phyloP scores from a whole-genome alignment of 2,888 invertebrate genomes.

The Boloria euphrosyne region DNA sequence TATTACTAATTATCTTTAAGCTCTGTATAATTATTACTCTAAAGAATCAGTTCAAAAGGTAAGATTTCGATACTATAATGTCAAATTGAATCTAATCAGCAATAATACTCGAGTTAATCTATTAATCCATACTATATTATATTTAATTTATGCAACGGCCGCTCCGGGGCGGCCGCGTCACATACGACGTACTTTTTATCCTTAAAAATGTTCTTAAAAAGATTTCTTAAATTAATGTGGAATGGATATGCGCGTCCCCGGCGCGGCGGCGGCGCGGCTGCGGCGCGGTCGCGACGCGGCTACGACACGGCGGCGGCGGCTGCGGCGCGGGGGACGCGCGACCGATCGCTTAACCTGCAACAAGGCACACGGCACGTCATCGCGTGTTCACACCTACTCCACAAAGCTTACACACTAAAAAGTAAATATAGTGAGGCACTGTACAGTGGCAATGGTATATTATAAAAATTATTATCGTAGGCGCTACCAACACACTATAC shows the following conservation, averaged over 20 bases:
- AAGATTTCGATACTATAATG: conserved; percentile 56
- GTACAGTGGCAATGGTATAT: background rate
- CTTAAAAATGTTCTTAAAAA: conserved; percentile 76
- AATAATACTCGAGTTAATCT: conserved; percentile 81
- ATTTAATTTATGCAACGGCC: conserved; percentile 71
- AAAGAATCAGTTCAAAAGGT: conserved; percentile 68
- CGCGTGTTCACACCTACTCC: too few species aligned
- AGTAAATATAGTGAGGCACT: background rate
- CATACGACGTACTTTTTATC: conserved; percentile 69
- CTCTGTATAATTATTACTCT: conserved; percentile 65
- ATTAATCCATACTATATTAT: conserved; percentile 79
- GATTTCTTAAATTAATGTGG: conserved; percentile 81
- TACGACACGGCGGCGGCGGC: conserved; percentile 51
- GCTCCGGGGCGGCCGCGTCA: conserved; percentile 57
- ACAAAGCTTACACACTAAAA: background rate
- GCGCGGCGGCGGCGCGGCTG: conserved; percentile 57
- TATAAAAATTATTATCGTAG: too few species aligned
- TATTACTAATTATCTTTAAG: conserved; percentile 54
- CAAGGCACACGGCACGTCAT: conserved; percentile 41
- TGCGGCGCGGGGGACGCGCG: conserved; percentile 63
- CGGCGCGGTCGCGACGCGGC: conserved; percentile 28
- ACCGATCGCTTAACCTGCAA: conserved; percentile 81
- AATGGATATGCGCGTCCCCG: conserved; percentile 80
- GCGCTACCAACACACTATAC: too few species aligned
- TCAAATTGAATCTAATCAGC: conserved; percentile 75